A percentile compares a stretch with the other conserved stretches of the same genome.
Conservation (phyloP, 2,888 invertebrate species). For the Cryptocheilus praepositus region DNA sequence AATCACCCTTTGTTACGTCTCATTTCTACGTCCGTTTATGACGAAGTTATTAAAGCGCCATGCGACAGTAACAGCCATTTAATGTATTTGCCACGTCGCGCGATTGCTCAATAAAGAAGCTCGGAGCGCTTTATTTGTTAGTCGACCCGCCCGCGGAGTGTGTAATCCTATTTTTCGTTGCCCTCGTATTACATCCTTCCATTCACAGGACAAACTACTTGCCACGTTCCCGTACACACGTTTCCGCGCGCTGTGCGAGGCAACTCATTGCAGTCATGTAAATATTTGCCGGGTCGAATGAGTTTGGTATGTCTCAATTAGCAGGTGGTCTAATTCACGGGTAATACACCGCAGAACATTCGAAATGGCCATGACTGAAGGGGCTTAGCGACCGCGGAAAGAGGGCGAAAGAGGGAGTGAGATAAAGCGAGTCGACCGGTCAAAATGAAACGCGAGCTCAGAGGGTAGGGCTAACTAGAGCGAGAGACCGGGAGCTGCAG, state of each 20-base stretch:
- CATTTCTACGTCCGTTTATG: too few species aligned
- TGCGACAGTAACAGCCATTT: too few species aligned
- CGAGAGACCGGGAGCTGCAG: not conserved
- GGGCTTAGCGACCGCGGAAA: not conserved
- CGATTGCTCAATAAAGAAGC: too few species aligned
- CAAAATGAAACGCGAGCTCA: constrained; percentile 1
- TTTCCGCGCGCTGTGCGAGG: not conserved
- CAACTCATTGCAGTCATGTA: constrained; percentile 14
- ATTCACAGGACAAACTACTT: too few species aligned
- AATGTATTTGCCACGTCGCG: too few species aligned
- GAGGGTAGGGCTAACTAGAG: constrained; percentile 9
- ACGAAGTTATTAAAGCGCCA: too few species aligned
- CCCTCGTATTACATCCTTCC: too few species aligned
- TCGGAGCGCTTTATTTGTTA: too few species aligned
- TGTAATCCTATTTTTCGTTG: too few species aligned
- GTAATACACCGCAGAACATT: constrained; percentile 5
- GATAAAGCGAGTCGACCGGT: constrained; percentile 5
- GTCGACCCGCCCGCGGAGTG: too few species aligned
- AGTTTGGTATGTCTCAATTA: constrained; percentile 13
- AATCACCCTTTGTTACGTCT: too few species aligned
- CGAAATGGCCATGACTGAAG: constrained; percentile 1
- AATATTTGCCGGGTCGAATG: constrained; percentile 20
- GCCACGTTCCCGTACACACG: too few species aligned
- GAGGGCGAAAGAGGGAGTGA: not conserved
- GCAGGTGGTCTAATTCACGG: constrained; percentile 3